These are phyloP conservation scores for Drosophila gaucha DNA, from an alignment of 2,888 invertebrate species.

Conservation along the genomic window DNA sequence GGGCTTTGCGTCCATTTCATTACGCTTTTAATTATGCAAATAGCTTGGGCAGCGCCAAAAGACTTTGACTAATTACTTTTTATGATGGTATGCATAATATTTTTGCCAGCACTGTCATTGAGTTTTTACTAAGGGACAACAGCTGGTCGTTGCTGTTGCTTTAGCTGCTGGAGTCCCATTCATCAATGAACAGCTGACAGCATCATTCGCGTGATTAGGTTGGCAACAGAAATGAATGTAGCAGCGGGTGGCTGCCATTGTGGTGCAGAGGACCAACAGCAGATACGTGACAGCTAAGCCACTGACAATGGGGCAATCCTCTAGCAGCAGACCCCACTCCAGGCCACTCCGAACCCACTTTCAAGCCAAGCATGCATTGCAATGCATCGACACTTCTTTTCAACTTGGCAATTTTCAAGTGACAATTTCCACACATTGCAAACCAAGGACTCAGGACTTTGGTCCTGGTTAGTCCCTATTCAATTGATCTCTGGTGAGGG, in stretches of 20 bases:
- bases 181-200: conserved; percentile 41
- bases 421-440: conserved; percentile 68
- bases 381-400: conserved; percentile 44
- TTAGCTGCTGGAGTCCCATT: conserved; percentile 40
- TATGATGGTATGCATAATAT: conserved; percentile 49
- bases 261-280: conserved; percentile 16
- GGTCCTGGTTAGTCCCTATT: conserved; percentile 31
- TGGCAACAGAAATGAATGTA: conserved; percentile 3
- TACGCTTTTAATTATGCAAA: conserved; percentile 67
- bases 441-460: conserved; percentile 44
- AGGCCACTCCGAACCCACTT: neutral
- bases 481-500: conserved; percentile 7
- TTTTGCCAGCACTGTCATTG: conserved; percentile 33
- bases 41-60: conserved; percentile 26
- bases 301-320: conserved; percentile 13
- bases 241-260: conserved; percentile 23
- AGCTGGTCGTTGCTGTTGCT: conserved; percentile 17
- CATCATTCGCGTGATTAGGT: conserved; percentile 21
- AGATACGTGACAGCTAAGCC: conserved; percentile 22
- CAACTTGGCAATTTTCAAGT: conserved; percentile 69
- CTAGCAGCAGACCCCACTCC: neutral
- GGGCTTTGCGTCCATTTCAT: conserved; percentile 41
- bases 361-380: conserved; percentile 4
- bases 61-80: conserved; percentile 63
- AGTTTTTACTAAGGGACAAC: conserved; percentile 7